Base-by-base conservation (phyloP, 2,113 vertebrate genomes). In the Ammospiza caudacuta region DNA sequence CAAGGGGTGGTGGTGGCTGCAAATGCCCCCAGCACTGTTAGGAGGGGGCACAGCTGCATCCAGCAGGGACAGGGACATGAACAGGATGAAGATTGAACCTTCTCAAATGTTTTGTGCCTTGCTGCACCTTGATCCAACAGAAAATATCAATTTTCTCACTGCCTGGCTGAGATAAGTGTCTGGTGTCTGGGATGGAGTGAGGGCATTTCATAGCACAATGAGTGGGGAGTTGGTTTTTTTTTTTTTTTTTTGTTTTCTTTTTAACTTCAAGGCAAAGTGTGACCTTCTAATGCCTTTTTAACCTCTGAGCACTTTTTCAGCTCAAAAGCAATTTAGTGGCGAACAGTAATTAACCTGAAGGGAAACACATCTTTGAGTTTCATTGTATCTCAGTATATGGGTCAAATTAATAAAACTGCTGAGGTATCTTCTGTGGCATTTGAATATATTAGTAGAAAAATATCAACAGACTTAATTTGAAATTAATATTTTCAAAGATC, bases 311-410 rank as follows among this genome's bases (percentile, higher is more conserved):
- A 9, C 33, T 69, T 75, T 54, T 78, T 85, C 5, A 8, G 55
- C 44, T 67, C 69, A 44, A 44, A 81, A 46, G 57, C 68, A 83
- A 46, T 92, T 89, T 77, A 86, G 29, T 74, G 72, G 54, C 61
- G 88, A 85, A 77, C 15, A 69, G 54, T 77, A 92, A 88, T 93
- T 95, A 95, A 93, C 35, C 59, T 59, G 19, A 70, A 90, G 55
- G 55, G 52, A 86, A 93, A 63, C 3, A 4, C 39, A 41, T 78
- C 61, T 27, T 79, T 24, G 67, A 27, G 12, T 80, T 87, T 87
- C 73, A 76, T 35, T 76, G 67, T 62, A 23, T 62, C 47, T 88
- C 15, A 18, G 14, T 51, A 5, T 39, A 24, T 25, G 35, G 54
- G 78, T 94, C 63, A 90, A 47, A 80, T 85, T 29, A 79, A 27